Evolutionary conservation across 2,113 vertebrate genomes (phyloP), one percentile per base, ranked within the genome.

Genomic region (Leucoraja erinaceus): DNA sequence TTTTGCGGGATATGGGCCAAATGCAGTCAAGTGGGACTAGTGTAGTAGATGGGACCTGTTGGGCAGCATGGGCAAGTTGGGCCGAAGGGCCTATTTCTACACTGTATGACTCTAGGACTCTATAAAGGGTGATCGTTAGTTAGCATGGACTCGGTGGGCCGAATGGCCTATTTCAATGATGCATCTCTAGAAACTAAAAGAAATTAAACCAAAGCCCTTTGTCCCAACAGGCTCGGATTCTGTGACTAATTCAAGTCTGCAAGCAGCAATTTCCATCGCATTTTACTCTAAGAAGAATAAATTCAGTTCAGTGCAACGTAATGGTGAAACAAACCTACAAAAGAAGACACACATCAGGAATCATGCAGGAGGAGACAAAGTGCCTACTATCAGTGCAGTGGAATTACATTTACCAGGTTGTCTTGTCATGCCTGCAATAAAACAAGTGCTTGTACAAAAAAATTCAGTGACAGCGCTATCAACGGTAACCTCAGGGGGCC

Each of bases 351-450:
- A 86, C 28, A 63, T 86, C 59, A 86, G 83, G 83, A 88, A 31
- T 31, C 83, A 63, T 63, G 12, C 83, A 88, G 83, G 28, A 33
- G 59, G 83, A 88, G n/a, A 18, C 11, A 88, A n/a, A 88, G 28
- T 88, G 83, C 59, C 16, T 63, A 31, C 59, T 88, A 63, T 31
- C 83, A 61, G 14, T 63, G 28, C 14, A 18, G n/a, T 66, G 28
- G 14, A 31, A 33, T 88, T 88, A 63, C 12, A 88, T 88, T n/a
- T 88, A 61, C 16, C 14, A 33, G 4, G 12, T 31, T 88, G 83
- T 66, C 83, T 63, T 88, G 83, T 88, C 83, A 88, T 31, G 63
- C 83, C 83, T 66, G 59, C 31, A 31, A 88, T 86, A 88, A 63
- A 56, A 81, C 54, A 88, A 66, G 83, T n/a, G 59, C 83, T 63